Evolutionary conservation across 2,797 vertebrate species (phyloP), one percentile per base, ranked within the genome.

Genomic region (Eremophila alpestris): DNA sequence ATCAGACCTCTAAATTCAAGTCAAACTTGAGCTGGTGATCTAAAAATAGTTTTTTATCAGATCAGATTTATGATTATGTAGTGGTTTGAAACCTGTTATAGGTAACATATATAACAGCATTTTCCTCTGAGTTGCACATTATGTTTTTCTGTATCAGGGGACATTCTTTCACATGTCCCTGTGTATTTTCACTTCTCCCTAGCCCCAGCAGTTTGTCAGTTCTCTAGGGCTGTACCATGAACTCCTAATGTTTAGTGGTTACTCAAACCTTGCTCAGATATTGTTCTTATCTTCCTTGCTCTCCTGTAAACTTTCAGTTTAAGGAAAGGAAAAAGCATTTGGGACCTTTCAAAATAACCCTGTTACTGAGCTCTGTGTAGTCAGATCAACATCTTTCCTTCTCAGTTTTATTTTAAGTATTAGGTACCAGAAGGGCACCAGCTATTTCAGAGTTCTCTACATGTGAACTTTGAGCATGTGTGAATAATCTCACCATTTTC

Each of bases 211-310:
- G 22, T 71, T 73, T 65, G 4, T 11, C 20, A 71, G 20, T 4
- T 55, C n/a, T 70, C 40, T 52, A 13, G 36, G 30, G 10, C 6
- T 56, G 4, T 41, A 5, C 24, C 0, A 0, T 22, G 41, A 76
- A 19, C 18, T 62, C 21, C 30, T 76, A 17, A n/a, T 22, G 8
- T 60, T 64, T 49, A 67, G 15, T 27, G 11, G 12, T 56, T 67
- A 21, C n/a, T 82, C 38, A 79, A 80, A 46, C 6, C 5, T 73
- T 20, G 59, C 40, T 85, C 32, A 48, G 32, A 59, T 60, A 49
- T 4, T 2, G 1, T 58, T 65, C 13, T 62, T 74, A 26, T 64
- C 30, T 80, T 45, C n/a, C 24, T 76, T 77, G 6, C 5, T 68
- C 3, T 68, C 32, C 19, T n/a, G 13, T 38, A 38, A 48, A 16